phyloP scores from a whole-genome alignment of 1,140 invertebrate species.

The Papilio dardanus region DNA sequence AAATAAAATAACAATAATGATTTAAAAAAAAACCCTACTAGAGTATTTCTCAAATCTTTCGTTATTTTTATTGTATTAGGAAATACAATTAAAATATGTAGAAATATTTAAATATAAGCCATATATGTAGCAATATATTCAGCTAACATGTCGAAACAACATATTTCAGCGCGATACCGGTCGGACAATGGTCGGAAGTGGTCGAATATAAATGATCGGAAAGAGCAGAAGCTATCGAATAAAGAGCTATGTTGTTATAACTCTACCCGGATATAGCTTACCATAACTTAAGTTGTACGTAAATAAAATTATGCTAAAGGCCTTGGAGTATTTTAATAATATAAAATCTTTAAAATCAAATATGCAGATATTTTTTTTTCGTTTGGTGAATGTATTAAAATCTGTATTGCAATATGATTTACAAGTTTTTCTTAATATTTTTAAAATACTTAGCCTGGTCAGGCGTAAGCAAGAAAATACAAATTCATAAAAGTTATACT shows the following conservation, averaged over 20 bases:
- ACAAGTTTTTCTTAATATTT: too few species aligned
- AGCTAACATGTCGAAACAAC: conserved; percentile 68
- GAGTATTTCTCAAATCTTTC: too few species aligned
- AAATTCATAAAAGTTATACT: too few species aligned
- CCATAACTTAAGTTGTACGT: conserved; percentile 12
- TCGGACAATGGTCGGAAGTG: conserved; percentile 73
- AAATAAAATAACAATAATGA: too few species aligned
- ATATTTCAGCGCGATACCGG: conserved; percentile 78
- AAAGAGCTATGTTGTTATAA: conserved; percentile 59
- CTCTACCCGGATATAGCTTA: conserved; percentile 44
- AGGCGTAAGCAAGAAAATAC: too few species aligned
- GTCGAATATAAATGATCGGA: conserved; percentile 77
- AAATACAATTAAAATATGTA: not conserved
- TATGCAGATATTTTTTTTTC: too few species aligned
- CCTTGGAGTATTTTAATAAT: not conserved
- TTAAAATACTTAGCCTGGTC: too few species aligned
- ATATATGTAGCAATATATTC: conserved; percentile 51
- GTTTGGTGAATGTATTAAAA: too few species aligned
- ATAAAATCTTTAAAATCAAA: too few species aligned
- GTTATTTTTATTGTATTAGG: too few species aligned
- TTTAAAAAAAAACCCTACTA: too few species aligned
- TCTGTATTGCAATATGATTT: too few species aligned
- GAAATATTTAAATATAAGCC: not conserved
- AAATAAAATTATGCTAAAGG: not conserved
- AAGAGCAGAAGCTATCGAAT: conserved; percentile 68